Evolutionary conservation across 2,888 invertebrate genomes (phyloP).

Genomic region (Pecten maximus): DNA sequence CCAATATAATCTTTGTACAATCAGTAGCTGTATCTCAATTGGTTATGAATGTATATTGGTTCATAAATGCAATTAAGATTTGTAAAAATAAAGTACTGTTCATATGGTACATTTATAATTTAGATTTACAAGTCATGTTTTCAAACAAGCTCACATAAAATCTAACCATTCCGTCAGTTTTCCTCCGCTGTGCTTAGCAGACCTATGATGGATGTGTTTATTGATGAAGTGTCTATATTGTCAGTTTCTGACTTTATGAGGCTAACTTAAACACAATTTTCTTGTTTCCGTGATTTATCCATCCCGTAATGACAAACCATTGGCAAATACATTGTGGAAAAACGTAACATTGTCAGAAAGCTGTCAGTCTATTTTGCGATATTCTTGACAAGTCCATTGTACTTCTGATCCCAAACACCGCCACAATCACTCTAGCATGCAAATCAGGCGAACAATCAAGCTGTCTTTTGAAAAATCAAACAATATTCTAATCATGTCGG

Average conservation of each 20-base stretch:
- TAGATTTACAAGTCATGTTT: background rate
- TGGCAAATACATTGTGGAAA: slow-evolving; percentile 26
- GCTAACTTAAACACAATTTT: slow-evolving; percentile 32
- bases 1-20: background rate
- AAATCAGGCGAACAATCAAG: slow-evolving; percentile 22
- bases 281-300: slow-evolving; percentile 11
- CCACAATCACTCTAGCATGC: slow-evolving; percentile 22
- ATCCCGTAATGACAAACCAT: slow-evolving; percentile 20
- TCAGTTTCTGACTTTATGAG: slow-evolving; percentile 29
- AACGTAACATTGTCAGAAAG: slow-evolving; percentile 18
- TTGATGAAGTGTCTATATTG: slow-evolving; percentile 14
- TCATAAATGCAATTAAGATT: slow-evolving; percentile 17
- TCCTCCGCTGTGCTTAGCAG: background rate
- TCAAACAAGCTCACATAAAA: background rate
- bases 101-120: background rate
- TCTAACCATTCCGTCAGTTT: background rate
- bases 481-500: slow-evolving; percentile 30
- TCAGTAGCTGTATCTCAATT: background rate
- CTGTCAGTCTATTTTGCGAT: slow-evolving; percentile 18
- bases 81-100: background rate
- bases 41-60: background rate
- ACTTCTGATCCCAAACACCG: slow-evolving; percentile 6
- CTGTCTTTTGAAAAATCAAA: slow-evolving; percentile 35
- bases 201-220: background rate
- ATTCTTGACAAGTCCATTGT: slow-evolving; percentile 27